Base-by-base conservation (phyloP, 2,888 invertebrate species). In the Diarsia mendica region DNA sequence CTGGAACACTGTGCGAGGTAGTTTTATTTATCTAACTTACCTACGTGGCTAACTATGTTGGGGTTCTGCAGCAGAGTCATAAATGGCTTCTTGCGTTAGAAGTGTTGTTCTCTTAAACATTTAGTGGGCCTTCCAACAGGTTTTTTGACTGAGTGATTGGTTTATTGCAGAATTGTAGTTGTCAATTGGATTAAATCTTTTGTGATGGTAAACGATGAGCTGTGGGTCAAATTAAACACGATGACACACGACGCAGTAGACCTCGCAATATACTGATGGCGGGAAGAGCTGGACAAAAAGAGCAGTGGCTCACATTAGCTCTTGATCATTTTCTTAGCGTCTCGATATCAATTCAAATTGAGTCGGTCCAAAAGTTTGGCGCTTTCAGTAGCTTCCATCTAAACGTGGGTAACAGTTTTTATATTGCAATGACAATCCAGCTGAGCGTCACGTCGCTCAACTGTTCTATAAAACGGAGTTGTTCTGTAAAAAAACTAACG, bases 1-100 rank as follows among this genome's bases (percentile, higher is more conserved):
- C 89, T 89, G 87, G 85, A 87, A 76, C 79, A 85, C 75, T 87
- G 82, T 87, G 84, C 80, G 72, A 87, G 86, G 82, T 88, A 88
- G 86, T 85, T 91, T 89, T 90, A 87, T 90, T 82, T 87, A 80
- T 77, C 68, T 82, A 78, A 72, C 72, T 77, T 84, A 80, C 77
- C 49, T 77, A 74, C 65, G 70, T 51, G 53, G 49, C 33, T 63
- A 65, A 82, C 79, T 82, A 74, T 77, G 70, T 82, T 79, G 61
- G 69, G 65, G 67, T 60, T 67, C 49, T 75, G 71, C 65, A 70
- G 51, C 79, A n/a, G 44, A 69, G 64, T 51, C 64, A 66, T 58
- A 53, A 6, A 20, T 60, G 70, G 58, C 58, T 74, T 72, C 72
- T 77, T 76, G 28, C 28, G 10, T n/a, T 71, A 46, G 64, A 66